Percentiles rank a stretch among this genome's conserved stretches.
Conservation (phyloP, 2,113 vertebrate species). For the Chaenocephalus aceratus region DNA sequence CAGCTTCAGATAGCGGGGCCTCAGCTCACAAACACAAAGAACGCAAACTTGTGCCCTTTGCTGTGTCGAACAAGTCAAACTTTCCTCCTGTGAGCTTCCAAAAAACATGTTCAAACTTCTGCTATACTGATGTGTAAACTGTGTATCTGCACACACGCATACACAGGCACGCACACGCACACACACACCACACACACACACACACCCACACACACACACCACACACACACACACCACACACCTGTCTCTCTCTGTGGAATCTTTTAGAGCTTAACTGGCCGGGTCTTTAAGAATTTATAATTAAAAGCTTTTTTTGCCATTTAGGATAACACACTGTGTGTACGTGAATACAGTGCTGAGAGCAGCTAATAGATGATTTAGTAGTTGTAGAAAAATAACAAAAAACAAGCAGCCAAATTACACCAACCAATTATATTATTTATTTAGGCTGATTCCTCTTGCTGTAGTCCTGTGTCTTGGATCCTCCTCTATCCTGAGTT, state of each 20-base stretch:
- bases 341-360: not conserved
- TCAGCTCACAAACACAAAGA: conserved; percentile 51
- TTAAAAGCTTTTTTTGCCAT: conserved; percentile 18
- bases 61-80: conserved; percentile 33
- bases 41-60: conserved; percentile 15
- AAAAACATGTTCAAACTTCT: conserved; percentile 27
- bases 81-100: conserved; percentile 29
- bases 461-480: too few species aligned
- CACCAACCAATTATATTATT: too few species aligned
- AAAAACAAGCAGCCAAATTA: too few species aligned
- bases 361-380: not conserved
- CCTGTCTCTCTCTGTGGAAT: not conserved
- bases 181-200: conserved; percentile 20
- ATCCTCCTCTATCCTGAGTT: too few species aligned
- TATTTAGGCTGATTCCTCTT: too few species aligned
- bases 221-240: not conserved
- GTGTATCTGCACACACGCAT: not conserved
- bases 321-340: conserved; percentile 6
- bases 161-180: conserved; percentile 17
- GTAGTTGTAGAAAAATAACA: too few species aligned
- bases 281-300: conserved; percentile 22
- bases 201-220: conserved; percentile 10
- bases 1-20: conserved; percentile 62
- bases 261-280: conserved; percentile 11
- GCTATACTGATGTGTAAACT: conserved; percentile 23